Evolutionary conservation across 1,140 invertebrate genomes (phyloP).

Genomic region (Listronotus oregonensis): DNA sequence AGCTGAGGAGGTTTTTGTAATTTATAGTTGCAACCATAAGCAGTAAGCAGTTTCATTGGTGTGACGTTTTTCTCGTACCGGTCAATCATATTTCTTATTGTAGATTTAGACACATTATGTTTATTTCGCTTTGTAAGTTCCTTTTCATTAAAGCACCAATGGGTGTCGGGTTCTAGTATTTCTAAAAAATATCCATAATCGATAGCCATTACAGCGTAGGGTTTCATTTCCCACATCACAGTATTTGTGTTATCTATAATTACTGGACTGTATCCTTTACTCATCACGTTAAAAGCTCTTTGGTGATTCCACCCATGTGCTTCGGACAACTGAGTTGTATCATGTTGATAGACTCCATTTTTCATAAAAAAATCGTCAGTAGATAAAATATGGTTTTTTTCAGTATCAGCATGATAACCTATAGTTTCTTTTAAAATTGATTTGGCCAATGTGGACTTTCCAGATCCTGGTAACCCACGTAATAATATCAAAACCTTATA

Average conservation of each 20-base stretch:
- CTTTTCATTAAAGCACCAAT: slow-evolving; percentile 44
- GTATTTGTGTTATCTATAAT: slow-evolving; percentile 89
- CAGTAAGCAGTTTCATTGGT: slow-evolving; percentile 44
- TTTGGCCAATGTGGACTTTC: slow-evolving; percentile 75
- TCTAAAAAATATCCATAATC: slow-evolving; percentile 66
- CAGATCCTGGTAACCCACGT: slow-evolving; percentile 80
- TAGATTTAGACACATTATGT: slow-evolving; percentile 68
- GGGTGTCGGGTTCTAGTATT: slow-evolving; percentile 19
- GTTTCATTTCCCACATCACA: slow-evolving; percentile 78
- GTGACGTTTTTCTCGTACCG: slow-evolving; percentile 49
- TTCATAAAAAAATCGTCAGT: slow-evolving; percentile 77
- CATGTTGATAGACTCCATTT: slow-evolving; percentile 67
- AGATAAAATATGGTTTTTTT: slow-evolving; percentile 64
- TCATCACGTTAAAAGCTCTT: slow-evolving; percentile 61
- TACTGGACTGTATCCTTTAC: slow-evolving; percentile 69
- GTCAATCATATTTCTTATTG: slow-evolving; percentile 71
- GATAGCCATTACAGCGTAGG: slow-evolving; percentile 68
- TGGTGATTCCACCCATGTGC: slow-evolving; percentile 76
- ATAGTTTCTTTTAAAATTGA: slow-evolving; percentile 60
- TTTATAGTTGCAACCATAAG: slow-evolving; percentile 37
- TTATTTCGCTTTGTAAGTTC: slow-evolving; percentile 65
- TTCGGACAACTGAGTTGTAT: slow-evolving; percentile 62
- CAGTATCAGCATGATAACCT: slow-evolving; percentile 50
- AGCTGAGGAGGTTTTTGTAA: slow-evolving; percentile 39
- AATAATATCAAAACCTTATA: slow-evolving; percentile 72